Conservation (phyloP, 2,797 vertebrate species). For the Orientallactaga sibirica region DNA sequence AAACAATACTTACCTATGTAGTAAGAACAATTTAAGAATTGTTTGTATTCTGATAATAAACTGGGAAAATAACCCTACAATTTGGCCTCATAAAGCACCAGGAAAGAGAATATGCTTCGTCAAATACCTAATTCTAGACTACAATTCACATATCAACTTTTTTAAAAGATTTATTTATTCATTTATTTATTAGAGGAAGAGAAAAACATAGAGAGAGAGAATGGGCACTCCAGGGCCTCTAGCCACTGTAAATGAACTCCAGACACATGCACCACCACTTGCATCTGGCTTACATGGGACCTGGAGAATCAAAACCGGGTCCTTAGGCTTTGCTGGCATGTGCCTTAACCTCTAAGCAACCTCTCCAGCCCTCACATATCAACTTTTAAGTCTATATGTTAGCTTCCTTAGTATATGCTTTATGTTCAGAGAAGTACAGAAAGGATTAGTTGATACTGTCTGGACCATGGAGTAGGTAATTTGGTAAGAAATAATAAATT, state of each 20-base stretch:
- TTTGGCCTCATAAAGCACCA: neutral
- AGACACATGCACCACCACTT: no score
- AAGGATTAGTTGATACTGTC: neutral
- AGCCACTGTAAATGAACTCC: no score
- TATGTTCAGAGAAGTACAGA: neutral
- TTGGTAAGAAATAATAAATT: neutral
- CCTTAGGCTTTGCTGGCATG: no score
- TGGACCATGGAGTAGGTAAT: neutral
- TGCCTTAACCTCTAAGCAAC: no score
- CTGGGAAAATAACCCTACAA: neutral
- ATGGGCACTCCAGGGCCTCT: no score
- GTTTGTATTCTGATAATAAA: neutral
- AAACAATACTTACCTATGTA: neutral
- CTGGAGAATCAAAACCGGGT: no score
- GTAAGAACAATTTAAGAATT: neutral
- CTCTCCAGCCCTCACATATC: neutral
- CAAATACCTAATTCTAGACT: conserved; percentile 7
- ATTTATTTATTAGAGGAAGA: no score
- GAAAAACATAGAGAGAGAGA: no score
- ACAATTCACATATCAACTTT: neutral
- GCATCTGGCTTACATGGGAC: no score
- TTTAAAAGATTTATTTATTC: no score
- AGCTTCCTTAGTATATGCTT: neutral
- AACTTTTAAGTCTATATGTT: neutral
- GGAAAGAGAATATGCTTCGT: neutral